phyloP scores from a whole-genome alignment of 2,113 vertebrate species.

The Odontesthes bonariensis region DNA sequence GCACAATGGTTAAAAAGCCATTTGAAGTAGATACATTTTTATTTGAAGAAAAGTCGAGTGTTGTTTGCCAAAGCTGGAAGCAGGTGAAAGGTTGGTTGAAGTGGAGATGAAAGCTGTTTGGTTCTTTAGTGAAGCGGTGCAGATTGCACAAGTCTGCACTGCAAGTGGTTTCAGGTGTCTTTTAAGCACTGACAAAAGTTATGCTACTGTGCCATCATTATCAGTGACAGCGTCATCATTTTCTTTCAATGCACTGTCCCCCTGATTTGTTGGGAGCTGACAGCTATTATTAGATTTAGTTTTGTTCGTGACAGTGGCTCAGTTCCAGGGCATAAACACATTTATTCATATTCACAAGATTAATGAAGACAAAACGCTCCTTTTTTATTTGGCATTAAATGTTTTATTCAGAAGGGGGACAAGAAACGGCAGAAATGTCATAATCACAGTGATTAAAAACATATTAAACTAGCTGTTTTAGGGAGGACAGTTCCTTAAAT shows the following conservation, averaged over 20 bases:
- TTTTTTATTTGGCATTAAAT: no score
- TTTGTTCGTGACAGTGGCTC: no score
- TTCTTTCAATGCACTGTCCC: background rate
- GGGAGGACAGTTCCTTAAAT: no score
- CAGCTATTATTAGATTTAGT: background rate
- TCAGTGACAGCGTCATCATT: background rate
- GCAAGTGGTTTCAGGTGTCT: background rate
- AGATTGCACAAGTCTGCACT: background rate
- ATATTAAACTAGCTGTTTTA: no score
- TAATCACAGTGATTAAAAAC: no score
- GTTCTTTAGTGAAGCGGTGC: background rate
- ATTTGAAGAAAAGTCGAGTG: background rate
- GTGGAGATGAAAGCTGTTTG: background rate
- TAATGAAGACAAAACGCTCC: no score
- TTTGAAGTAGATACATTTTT: background rate
- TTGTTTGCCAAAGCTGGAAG: background rate
- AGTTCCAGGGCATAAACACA: no score
- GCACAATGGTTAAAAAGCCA: background rate
- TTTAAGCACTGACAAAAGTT: background rate
- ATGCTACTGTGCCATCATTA: background rate
- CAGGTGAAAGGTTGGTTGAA: background rate
- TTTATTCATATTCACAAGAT: no score
- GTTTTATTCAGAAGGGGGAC: no score
- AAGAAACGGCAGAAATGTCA: no score
- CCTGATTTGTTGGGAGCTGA: background rate